phyloP scores from a whole-genome alignment of 2,888 invertebrate genomes.

The Tetranychus piercei region DNA sequence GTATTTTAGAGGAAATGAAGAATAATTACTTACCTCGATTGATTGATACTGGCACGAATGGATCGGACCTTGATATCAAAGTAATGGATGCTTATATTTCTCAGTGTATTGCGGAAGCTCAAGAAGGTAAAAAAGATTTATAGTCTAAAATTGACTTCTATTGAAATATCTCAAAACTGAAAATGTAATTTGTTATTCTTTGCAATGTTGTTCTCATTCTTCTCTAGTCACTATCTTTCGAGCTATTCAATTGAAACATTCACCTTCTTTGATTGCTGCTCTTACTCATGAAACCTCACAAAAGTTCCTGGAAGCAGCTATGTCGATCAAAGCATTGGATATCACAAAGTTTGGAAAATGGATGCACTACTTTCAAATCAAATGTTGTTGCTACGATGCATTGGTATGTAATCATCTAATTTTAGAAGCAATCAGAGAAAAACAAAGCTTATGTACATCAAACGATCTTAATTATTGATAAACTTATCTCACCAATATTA shows the following conservation, averaged over 20 bases:
- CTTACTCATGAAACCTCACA: slow-evolving; percentile 44
- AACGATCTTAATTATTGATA: slow-evolving; percentile 7
- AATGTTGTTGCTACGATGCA: slow-evolving; percentile 42
- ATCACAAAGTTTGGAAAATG: slow-evolving; percentile 40
- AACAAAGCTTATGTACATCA: no score
- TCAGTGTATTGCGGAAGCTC: slow-evolving; percentile 47
- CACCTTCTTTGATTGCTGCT: slow-evolving; percentile 41
- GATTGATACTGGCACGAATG: slow-evolving; percentile 33
- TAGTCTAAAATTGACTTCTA: not conserved
- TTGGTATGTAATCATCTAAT: slow-evolving; percentile 36
- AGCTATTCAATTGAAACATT: slow-evolving; percentile 46
- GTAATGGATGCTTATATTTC: slow-evolving; percentile 43
- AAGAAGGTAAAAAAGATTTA: slow-evolving; percentile 37
- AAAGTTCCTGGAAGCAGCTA: slow-evolving; percentile 42
- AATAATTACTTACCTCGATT: slow-evolving; percentile 28
- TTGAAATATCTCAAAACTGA: not conserved
- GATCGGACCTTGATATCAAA: slow-evolving; percentile 41
- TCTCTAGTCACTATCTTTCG: slow-evolving; percentile 42
- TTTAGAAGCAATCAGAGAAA: not conserved
- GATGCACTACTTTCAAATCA: slow-evolving; percentile 43
- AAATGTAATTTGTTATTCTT: not conserved
- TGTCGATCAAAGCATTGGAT: slow-evolving; percentile 38
- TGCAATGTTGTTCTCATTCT: not conserved
- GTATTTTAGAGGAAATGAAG: slow-evolving; percentile 42
- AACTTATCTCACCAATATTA: not conserved